These are phyloP conservation scores for Pterophyllum scalare DNA, from an alignment of 2,113 vertebrate species.

Conservation along the genomic window DNA sequence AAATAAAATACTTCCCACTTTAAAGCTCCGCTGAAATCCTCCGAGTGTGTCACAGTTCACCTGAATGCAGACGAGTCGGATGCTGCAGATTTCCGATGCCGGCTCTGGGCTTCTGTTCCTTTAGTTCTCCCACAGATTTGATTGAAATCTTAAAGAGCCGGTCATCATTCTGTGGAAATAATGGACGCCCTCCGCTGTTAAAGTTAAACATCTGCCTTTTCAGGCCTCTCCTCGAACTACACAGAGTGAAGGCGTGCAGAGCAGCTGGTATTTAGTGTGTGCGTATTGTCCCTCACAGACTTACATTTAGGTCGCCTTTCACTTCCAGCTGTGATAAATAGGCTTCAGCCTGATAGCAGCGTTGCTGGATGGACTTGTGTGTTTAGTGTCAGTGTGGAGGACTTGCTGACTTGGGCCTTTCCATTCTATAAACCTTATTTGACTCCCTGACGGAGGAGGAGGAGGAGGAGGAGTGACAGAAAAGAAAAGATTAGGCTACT, in stretches of 20 bases:
- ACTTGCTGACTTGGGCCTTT: conserved; percentile 82
- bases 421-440: conserved; percentile 81
- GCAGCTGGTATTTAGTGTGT: conserved; percentile 63
- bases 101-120: not conserved
- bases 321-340: conserved; percentile 68
- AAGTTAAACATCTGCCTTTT: conserved; percentile 52
- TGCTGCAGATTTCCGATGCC: not conserved
- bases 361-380: conserved; percentile 69
- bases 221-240: not conserved
- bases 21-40: not conserved
- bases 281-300: conserved; percentile 63
- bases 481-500: conserved; percentile 76
- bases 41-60: too few species aligned
- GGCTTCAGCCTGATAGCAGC: conserved; percentile 67
- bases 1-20: not conserved
- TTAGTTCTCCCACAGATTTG: not conserved
- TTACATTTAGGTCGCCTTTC: conserved; percentile 72
- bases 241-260: conserved; percentile 45
- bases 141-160: not conserved
- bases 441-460: conserved; percentile 65
- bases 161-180: not conserved
- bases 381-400: conserved; percentile 70
- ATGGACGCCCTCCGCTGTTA: not conserved
- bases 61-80: not conserved
- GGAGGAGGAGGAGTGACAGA: conserved; percentile 27